phyloP scores from a whole-genome alignment of 2,113 vertebrate species.

The Epinephelus lanceolatus region DNA sequence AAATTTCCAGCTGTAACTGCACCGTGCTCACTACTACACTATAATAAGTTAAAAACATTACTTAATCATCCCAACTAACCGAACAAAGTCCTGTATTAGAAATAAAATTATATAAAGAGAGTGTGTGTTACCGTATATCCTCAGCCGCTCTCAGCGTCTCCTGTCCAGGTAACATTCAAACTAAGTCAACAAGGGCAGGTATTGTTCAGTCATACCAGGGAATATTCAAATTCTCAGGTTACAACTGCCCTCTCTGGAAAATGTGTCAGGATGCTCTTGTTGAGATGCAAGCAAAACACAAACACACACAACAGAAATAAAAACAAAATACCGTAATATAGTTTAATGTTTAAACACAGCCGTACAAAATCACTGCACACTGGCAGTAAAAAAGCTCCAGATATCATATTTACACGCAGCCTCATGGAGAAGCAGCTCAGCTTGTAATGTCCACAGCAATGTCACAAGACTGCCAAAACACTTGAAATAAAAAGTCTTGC shows the following conservation, averaged over 20 bases:
- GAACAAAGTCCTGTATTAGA: neutral
- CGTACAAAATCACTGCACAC: neutral
- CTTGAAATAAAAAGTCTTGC: neutral
- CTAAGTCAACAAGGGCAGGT: constrained; percentile 10
- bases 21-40: neutral
- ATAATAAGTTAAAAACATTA: neutral
- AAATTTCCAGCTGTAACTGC: neutral
- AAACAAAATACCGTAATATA: neutral
- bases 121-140: constrained; percentile 21
- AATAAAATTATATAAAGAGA: neutral
- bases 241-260: neutral
- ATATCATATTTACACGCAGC: constrained; percentile 32
- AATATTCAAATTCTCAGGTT: constrained; percentile 70
- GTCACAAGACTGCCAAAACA: neutral
- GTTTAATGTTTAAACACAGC: constrained; percentile 19
- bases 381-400: neutral
- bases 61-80: neutral
- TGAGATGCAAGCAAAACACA: neutral
- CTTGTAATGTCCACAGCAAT: neutral
- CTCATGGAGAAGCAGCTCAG: neutral
- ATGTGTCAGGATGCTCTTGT: no score
- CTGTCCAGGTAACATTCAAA: constrained; percentile 6
- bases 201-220: constrained; percentile 25
- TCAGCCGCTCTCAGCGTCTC: constrained; percentile 1
- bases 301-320: neutral